Evolutionary conservation across 2,797 vertebrate species (phyloP).

Genomic region (Peromyscus attwateri): DNA sequence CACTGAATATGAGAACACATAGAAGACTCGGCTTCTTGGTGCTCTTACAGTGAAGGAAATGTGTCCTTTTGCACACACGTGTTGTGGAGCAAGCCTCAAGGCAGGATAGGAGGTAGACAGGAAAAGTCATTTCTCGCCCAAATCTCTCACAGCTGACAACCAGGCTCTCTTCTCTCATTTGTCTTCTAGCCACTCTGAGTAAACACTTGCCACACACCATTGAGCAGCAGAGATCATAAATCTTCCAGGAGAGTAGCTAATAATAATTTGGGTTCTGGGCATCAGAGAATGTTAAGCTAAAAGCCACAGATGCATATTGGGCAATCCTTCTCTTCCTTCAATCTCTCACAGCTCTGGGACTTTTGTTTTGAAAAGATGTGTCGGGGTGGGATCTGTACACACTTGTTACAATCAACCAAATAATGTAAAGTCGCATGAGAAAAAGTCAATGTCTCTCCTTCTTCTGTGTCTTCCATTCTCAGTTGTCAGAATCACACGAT

Average conservation of each 20-base stretch:
- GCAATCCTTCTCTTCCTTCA: not conserved
- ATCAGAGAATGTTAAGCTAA: not conserved
- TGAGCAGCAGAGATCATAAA: not conserved
- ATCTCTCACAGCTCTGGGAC: not conserved
- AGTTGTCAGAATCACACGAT: not conserved
- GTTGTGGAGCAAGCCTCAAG: not conserved
- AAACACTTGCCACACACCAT: constrained; percentile 5
- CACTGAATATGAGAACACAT: not conserved
- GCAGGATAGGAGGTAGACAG: not conserved
- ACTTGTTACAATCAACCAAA: not conserved
- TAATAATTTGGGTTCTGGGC: not conserved
- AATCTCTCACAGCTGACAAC: constrained; percentile 58
- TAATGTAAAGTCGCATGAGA: not conserved
- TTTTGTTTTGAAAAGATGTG: not conserved
- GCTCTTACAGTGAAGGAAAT: not conserved
- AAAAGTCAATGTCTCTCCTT: not conserved
- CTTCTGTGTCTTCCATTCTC: not conserved
- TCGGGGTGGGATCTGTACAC: not conserved
- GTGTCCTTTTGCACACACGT: not conserved
- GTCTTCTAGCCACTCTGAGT: constrained; percentile 50
- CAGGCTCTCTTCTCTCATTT: constrained; percentile 12
- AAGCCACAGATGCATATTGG: not conserved
- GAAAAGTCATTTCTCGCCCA: not conserved
- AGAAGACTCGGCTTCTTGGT: not conserved
- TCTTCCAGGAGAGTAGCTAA: constrained; percentile 17